These are phyloP conservation scores for Callimorpha dominula DNA, from an alignment of 2,888 invertebrate species.

Conservation along the genomic window DNA sequence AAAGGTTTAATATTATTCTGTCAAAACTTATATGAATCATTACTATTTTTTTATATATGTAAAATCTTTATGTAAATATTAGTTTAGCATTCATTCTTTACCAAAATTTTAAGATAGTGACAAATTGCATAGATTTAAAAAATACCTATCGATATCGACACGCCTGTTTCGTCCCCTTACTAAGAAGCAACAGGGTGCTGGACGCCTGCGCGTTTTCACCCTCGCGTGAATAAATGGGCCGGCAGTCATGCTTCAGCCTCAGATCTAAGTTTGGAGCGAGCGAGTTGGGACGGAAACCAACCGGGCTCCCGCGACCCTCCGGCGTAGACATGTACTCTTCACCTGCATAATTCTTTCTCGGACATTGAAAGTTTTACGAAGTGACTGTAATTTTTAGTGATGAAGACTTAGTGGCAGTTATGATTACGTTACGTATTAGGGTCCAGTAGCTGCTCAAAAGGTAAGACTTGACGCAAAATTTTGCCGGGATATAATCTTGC, in stretches of 20 bases:
- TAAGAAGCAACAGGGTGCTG: constrained; percentile 85
- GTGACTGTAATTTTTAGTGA: constrained; percentile 56
- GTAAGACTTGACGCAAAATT: constrained; percentile 56
- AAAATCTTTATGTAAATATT: background rate
- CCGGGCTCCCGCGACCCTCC: constrained; percentile 52
- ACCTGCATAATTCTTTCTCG: constrained; percentile 49
- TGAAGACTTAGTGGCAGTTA: constrained; percentile 67
- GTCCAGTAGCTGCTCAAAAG: constrained; percentile 62
- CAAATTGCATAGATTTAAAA: constrained; percentile 9
- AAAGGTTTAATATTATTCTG: background rate
- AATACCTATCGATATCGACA: constrained; percentile 57
- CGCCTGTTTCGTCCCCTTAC: constrained; percentile 48
- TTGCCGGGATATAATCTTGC: background rate
- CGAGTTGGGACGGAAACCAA: constrained; percentile 60
- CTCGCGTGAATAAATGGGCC: constrained; percentile 71
- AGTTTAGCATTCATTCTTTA: background rate
- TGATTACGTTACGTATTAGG: constrained; percentile 57
- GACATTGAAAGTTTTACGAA: constrained; percentile 60
- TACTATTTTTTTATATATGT: background rate
- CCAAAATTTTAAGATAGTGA: background rate
- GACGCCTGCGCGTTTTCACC: constrained; percentile 84
- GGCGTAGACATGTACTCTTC: constrained; percentile 67
- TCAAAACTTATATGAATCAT: background rate
- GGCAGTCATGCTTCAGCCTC: constrained; percentile 67
- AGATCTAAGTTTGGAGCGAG: constrained; percentile 71